These are phyloP conservation scores for Chromoteleia sp. DNA, from an alignment of 2,888 invertebrate genomes.

Conservation along the genomic window DNA sequence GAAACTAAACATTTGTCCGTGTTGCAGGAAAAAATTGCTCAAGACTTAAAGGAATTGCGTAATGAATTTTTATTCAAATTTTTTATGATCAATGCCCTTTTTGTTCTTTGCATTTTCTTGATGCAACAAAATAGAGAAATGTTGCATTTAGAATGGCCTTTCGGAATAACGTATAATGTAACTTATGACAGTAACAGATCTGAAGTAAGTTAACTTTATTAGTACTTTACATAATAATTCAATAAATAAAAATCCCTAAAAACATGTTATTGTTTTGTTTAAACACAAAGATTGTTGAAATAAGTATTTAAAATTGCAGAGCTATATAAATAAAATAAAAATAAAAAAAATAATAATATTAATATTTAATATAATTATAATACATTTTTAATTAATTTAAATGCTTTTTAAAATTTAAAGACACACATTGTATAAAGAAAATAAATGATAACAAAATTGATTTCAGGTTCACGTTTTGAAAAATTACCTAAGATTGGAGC, in stretches of 20 bases:
- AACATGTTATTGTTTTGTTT: no score
- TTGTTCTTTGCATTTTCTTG: slow-evolving; percentile 88
- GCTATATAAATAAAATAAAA: no score
- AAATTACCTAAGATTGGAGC: slow-evolving; percentile 86
- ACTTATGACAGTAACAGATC: slow-evolving; percentile 81
- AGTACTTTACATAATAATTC: neutral
- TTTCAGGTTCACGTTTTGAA: slow-evolving; percentile 82
- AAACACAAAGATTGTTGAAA: no score
- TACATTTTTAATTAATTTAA: no score
- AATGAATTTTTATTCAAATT: slow-evolving; percentile 87
- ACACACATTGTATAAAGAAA: no score
- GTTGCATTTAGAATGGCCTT: slow-evolving; percentile 87
- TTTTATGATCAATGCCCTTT: slow-evolving; percentile 89
- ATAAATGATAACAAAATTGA: neutral
- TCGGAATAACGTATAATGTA: slow-evolving; percentile 85
- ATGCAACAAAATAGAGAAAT: slow-evolving; percentile 88
- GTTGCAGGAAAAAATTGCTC: slow-evolving; percentile 86
- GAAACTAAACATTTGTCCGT: no score
- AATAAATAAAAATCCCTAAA: neutral
- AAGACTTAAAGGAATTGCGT: slow-evolving; percentile 86
- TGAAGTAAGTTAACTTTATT: slow-evolving; percentile 83
- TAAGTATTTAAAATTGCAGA: no score
- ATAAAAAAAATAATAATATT: no score
- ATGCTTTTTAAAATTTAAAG: no score
- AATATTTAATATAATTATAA: no score